Evolutionary conservation across 2,888 invertebrate genomes (phyloP), one percentile per base, ranked within the genome.

Genomic region (Mythimna pallens): DNA sequence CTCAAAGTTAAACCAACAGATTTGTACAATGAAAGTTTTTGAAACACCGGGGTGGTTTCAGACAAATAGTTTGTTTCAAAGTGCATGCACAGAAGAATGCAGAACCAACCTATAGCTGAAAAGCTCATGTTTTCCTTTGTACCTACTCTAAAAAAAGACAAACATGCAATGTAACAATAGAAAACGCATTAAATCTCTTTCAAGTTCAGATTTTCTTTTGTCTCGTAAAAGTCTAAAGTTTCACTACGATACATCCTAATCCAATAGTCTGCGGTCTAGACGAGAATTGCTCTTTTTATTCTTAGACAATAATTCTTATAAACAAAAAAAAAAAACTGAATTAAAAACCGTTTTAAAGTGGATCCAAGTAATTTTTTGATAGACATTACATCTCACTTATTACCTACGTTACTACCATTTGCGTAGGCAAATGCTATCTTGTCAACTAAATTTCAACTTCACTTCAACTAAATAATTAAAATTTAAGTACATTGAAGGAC

Each of bases 221-320:
- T 43, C 68, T 59, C 12, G 73, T 55, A 65, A n/a, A n/a, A n/a
- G 54, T 64, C 47, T 70, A 64, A 79, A 78, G 75, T 78, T 79
- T n/a, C 66, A 67, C 62, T 66, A 63, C 72, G 70, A 83, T 86
- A 86, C 80, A 82, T 86, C 83, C 85, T 88, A 87, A 89, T 89
- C 83, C 83, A 87, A 87, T 85, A 83, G 86, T 84, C 85, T 85
- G 86, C 78, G 82, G 88, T 87, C 84, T 86, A 83, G 87, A 80
- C 84, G 70, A 70, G 74, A 79, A 83, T 83, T 75, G 73, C 64
- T 64, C 47, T 78, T 80, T 80, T 73, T 77, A 58, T 74, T 57
- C 62, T 59, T 61, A 25, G n/a, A 7, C 58, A 25, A 63, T 52
- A 65, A 73, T 65, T 67, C 64, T 62, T 54, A 65, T 52, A 73